Percentiles rank a stretch among this genome's conserved stretches.
Evolutionary conservation across 2,888 invertebrate species (phyloP).

Genomic region (Azorinus chamasolen): DNA sequence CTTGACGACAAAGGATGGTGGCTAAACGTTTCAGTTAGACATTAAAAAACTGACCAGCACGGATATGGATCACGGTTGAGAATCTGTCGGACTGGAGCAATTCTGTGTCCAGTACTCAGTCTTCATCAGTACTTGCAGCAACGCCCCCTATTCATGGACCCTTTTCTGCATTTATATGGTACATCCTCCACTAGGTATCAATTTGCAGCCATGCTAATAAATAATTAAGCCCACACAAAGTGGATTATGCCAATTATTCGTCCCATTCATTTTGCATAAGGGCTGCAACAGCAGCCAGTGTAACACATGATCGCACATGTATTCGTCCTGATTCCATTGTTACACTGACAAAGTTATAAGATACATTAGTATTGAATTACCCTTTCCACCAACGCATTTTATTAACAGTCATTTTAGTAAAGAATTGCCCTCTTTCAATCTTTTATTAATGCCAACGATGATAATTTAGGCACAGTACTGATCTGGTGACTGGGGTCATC

Average conservation of each 20-base stretch:
- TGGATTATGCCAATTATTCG: constrained; percentile 3
- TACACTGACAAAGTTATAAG: background rate
- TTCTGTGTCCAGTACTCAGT: constrained; percentile 14
- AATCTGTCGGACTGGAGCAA: background rate
- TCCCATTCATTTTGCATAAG: constrained; percentile 47
- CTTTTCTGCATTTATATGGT: constrained; percentile 40
- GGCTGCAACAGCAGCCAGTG: constrained; percentile 22
- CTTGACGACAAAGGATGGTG: no score
- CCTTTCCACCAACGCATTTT: no score
- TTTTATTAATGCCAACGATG: background rate
- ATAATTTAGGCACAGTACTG: background rate
- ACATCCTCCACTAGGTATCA: constrained; percentile 43
- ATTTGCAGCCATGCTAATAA: constrained; percentile 31
- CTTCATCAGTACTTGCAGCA: constrained; percentile 12
- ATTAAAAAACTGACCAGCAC: constrained; percentile 37
- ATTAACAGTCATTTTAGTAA: no score
- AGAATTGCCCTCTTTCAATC: no score
- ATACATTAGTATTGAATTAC: background rate
- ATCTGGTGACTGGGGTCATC: constrained; percentile 12
- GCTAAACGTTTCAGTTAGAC: no score
- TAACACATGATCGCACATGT: constrained; percentile 12
- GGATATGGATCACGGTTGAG: constrained; percentile 12
- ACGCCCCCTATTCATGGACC: constrained; percentile 6
- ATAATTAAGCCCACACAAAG: background rate
- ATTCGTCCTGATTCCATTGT: constrained; percentile 4